These are phyloP conservation scores for Drymodes brunneopygia DNA, from an alignment of 2,113 vertebrate species.

Conservation along the genomic window DNA sequence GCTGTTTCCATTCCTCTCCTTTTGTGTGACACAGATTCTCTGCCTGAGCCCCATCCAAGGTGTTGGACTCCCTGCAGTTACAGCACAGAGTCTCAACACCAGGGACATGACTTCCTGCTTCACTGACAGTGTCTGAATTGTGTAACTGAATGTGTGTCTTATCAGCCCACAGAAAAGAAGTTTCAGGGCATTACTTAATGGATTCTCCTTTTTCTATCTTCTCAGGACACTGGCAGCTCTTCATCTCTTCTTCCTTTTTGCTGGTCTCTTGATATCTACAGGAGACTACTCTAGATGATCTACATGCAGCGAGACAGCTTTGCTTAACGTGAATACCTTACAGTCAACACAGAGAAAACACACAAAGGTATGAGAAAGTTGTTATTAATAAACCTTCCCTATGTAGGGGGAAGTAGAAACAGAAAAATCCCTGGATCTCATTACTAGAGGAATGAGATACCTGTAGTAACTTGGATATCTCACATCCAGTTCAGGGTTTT, in stretches of 20 bases:
- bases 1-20: slow-evolving; percentile 34
- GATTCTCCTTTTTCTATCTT: neutral
- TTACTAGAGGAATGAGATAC: neutral
- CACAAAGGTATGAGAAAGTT: neutral
- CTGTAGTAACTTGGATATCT: neutral
- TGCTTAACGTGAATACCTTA: neutral
- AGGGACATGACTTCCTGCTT: slow-evolving; percentile 21
- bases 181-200: neutral
- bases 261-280: neutral
- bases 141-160: neutral
- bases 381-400: neutral
- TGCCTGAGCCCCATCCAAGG: slow-evolving; percentile 27
- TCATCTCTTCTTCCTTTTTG: neutral
- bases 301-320: neutral
- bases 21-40: slow-evolving; percentile 26
- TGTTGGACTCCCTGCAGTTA: slow-evolving; percentile 26
- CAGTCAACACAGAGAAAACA: neutral
- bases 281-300: neutral
- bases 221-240: neutral
- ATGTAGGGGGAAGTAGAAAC: neutral
- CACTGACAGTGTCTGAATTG: neutral
- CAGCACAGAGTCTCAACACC: neutral
- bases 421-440: neutral
- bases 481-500: neutral
- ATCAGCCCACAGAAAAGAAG: neutral